Evolutionary conservation across 1,140 invertebrate species (phyloP).

Genomic region (Paramacrobiotus metropolitanus): DNA sequence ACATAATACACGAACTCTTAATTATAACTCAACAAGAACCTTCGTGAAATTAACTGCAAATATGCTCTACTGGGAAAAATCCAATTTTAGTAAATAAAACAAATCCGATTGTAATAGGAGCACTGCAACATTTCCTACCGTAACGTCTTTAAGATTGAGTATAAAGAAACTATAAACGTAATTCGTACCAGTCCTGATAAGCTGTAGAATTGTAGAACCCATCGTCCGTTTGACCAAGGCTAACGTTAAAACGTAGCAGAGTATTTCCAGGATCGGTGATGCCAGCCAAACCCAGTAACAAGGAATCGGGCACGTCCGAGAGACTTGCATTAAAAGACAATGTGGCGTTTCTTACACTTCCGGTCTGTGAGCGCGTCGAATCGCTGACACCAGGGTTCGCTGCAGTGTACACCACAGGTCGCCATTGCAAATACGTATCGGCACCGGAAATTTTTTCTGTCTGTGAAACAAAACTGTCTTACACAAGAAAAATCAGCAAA

Average conservation of each 20-base stretch:
- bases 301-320: not conserved
- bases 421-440: not conserved
- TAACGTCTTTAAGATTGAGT: no score
- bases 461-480: not conserved
- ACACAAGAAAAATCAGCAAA: not conserved
- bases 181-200: not conserved
- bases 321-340: not conserved
- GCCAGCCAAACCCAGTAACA: not conserved
- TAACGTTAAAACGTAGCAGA: conserved; percentile 1
- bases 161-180: no score
- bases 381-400: conserved; percentile 3
- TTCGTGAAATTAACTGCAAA: no score
- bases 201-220: not conserved
- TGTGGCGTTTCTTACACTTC: not conserved
- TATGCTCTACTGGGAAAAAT: no score
- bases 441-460: not conserved
- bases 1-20: no score
- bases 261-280: not conserved
- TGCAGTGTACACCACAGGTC: not conserved
- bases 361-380: not conserved
- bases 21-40: no score
- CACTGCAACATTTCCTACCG: not conserved
- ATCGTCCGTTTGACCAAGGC: not conserved
- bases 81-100: no score
- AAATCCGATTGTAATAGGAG: no score